Evolutionary conservation across 2,113 vertebrate species (phyloP), one percentile per base, ranked within the genome.

Genomic region (Myotis yumanensis): DNA sequence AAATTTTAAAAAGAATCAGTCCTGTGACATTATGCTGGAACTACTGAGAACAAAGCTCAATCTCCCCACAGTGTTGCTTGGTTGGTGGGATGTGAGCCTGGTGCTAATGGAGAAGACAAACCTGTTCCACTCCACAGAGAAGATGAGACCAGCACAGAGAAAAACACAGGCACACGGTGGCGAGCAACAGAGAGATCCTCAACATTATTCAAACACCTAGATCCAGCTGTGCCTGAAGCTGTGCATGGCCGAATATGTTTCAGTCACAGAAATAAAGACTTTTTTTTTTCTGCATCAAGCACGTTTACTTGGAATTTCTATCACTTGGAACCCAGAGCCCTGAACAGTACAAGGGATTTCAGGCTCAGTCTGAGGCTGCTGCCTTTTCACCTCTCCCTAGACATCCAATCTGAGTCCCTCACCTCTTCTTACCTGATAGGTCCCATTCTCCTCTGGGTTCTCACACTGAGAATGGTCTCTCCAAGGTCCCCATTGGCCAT

Each of bases 401-500:
- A 51, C 32, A 64, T 32, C 72, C 35, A 22, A 48, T 52, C 64
- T 3, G 40, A 46, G 64, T 52, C 71, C 40, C 62, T 76, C 32
- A 2, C 62, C 20, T 35, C 28, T 54, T 54, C 94, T 92, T 89
- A 98, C 98, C 97, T 98, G 97, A 83, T 98, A 97, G 35, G 76
- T 91, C 28, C 71, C 91, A 32, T 96, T 97, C 10, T 75, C 88
- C 4, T 94, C 95, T 35, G 96, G 85, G 32, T 92, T 95, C 62
- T 98, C 96, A 37, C 99, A 99, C 93, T 99, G 98, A 5, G 98
- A 98, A 37, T 98, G 98, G 93, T 99, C 98, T 57, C 98, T 97
- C 99, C 98, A 99, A 10, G 98, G 97, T 69, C 97, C 98, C 99
- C 99, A 99, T 4, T 98, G 98, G 10, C 98, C 99, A 22, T 99